Conservation (phyloP, 2,113 vertebrate genomes). For the Stomatorhinus ivindoensis region DNA sequence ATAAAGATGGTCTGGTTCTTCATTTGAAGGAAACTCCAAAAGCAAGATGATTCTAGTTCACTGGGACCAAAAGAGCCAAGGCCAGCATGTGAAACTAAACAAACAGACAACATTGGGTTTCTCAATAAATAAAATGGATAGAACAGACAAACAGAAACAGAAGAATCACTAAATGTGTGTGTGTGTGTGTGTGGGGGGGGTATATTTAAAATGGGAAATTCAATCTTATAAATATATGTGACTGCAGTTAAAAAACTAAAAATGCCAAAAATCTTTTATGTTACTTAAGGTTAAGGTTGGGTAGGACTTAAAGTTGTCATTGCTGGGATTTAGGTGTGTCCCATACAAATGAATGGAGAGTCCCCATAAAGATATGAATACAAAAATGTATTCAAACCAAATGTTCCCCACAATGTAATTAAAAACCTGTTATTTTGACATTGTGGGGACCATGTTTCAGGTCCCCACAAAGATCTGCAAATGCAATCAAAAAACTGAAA, state of each 20-base stretch:
- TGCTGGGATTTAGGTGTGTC: neutral
- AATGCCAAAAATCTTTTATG: neutral
- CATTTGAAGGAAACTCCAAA: neutral
- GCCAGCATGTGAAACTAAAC: neutral
- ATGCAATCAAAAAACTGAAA: too few species aligned
- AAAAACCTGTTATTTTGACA: too few species aligned
- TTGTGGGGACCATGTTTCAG: too few species aligned
- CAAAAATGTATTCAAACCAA: neutral
- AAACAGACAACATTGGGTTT: neutral
- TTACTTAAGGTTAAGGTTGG: neutral
- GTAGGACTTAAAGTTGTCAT: neutral
- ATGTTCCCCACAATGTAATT: too few species aligned
- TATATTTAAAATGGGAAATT: too few species aligned
- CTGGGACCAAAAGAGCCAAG: neutral
- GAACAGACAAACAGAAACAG: neutral
- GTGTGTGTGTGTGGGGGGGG: neutral
- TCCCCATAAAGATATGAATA: neutral
- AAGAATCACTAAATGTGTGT: neutral
- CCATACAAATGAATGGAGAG: neutral
- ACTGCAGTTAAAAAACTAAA: neutral
- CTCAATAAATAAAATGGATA: neutral
- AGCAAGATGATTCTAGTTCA: neutral
- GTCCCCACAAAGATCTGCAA: too few species aligned
- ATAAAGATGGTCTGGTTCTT: neutral
- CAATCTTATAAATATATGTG: too few species aligned